A percentile compares a stretch with the other conserved stretches of the same genome.
Evolutionary conservation across 2,888 invertebrate genomes (phyloP).

Genomic region (Heterodera filipjevi): DNA sequence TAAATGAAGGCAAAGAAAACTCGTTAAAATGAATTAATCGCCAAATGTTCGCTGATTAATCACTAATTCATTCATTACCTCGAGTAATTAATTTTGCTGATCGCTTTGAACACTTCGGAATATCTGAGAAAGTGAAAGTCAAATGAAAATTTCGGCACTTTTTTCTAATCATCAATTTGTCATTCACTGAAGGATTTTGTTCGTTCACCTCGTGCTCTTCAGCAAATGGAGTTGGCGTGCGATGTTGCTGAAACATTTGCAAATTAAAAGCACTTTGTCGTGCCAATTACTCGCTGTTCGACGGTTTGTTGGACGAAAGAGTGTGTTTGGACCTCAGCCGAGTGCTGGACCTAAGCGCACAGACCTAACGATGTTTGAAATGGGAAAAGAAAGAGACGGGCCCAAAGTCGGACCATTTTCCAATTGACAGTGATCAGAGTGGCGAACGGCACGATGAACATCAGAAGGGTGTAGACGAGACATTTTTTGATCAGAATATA

Average conservation of each 20-base stretch:
- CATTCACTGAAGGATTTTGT: too few species aligned
- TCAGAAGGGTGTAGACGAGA: slow-evolving; percentile 56
- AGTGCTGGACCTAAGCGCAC: slow-evolving; percentile 54
- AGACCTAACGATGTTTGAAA: background rate
- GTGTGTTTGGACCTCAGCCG: slow-evolving; percentile 50
- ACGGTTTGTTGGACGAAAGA: slow-evolving; percentile 41
- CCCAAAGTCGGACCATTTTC: slow-evolving; percentile 49
- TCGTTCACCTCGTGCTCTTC: slow-evolving; percentile 47
- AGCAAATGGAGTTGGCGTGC: slow-evolving; percentile 56
- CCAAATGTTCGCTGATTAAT: too few species aligned
- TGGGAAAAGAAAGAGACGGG: background rate
- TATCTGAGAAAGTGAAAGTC: slow-evolving; percentile 40
- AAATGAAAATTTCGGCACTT: background rate
- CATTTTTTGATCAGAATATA: slow-evolving; percentile 50
- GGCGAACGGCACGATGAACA: slow-evolving; percentile 62
- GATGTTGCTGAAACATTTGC: slow-evolving; percentile 31
- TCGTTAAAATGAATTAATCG: too few species aligned
- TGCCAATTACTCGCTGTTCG: slow-evolving; percentile 23
- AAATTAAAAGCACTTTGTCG: background rate
- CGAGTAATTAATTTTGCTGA: slow-evolving; percentile 49
- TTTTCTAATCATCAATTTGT: background rate
- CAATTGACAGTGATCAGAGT: slow-evolving; percentile 61
- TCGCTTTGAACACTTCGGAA: slow-evolving; percentile 57
- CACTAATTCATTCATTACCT: slow-evolving; percentile 35
- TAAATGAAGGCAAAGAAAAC: too few species aligned